Percentiles rank a stretch among this genome's conserved stretches.
Evolutionary conservation across 2,797 vertebrate species (phyloP).

Genomic region (Hapalemur alaotrensis): DNA sequence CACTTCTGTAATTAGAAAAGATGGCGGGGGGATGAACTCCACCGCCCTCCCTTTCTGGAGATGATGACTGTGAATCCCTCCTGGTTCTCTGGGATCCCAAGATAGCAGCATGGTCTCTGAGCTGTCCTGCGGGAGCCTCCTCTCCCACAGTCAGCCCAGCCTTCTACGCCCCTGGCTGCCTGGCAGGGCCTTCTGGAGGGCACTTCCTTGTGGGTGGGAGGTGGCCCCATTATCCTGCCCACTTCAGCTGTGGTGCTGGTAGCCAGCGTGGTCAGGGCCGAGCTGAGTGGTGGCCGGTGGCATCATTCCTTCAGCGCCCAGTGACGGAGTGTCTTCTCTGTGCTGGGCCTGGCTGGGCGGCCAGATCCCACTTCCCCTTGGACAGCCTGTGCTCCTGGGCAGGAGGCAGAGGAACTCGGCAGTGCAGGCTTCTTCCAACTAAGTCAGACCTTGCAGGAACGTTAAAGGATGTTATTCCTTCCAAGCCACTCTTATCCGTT

Average conservation of each 20-base stretch:
- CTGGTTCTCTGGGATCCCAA: not conserved
- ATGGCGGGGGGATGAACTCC: not conserved
- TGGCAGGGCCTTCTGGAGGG: not conserved
- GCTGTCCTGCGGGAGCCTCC: not conserved
- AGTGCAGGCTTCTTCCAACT: not conserved
- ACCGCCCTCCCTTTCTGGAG: not conserved
- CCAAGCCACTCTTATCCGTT: not conserved
- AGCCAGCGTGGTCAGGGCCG: not conserved
- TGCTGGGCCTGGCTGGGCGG: not conserved
- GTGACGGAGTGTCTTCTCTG: not conserved
- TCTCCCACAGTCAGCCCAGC: not conserved
- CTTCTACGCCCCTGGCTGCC: not conserved
- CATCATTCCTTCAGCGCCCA: not conserved
- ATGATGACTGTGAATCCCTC: not conserved
- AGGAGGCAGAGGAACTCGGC: not conserved
- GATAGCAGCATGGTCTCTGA: not conserved
- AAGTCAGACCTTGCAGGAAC: not conserved
- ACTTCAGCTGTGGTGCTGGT: not conserved
- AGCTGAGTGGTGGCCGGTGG: not conserved
- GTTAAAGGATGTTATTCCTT: rapidly evolving
- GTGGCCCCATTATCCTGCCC: not conserved
- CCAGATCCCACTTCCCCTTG: not conserved
- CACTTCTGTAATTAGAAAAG: not conserved
- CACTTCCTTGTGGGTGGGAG: rapidly evolving
- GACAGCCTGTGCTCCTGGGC: not conserved